Evolutionary conservation across 2,888 invertebrate genomes (phyloP), one percentile per base, ranked within the genome.

Genomic region (Atherix ibis): DNA sequence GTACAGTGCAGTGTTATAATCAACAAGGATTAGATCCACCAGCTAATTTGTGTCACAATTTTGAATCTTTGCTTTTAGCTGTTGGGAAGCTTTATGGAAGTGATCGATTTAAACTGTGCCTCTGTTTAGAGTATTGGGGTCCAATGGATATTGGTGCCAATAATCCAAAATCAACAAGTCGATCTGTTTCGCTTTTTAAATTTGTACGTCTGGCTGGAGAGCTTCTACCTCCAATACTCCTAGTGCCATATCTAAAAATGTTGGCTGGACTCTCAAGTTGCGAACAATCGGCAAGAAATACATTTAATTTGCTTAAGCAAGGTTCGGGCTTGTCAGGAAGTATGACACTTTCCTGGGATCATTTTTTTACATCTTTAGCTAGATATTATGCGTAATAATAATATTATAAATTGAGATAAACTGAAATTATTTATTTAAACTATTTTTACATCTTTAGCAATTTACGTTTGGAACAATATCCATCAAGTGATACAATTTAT

Each of bases 181-280:
- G 79, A 35, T 73, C 83, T 34, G 79, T 83, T 5, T 76, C 82
- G 0, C 63, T 95, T 25, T 85, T 81, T 63, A 94, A 92, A 65
- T 92, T 95, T 61, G 77, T 94, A 22, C 73, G 87, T 1, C 66
- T 84, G 41, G 82, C 89, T 27, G 88, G 91, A 29, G 88, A 88
- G 58, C 68, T 84, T 52, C 65, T 91, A 40, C 82, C 85, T 6
- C 73, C 84, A 5, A 74, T 81, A 14, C 63, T 94, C 34, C 84
- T 89, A 56, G 80, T 83, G 3, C 80, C 84, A 0, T 92, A 89
- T 62, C 66, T 92, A 42, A 76, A 76, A 45, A 87, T 94, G 76
- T 66, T 94, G 44, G 73, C 78, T 1, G 79, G 85, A 12, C 66
- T 95, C 32, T 77, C 85, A 2, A 78, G 76, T 43, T 72, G 78